A percentile compares a stretch with the other conserved stretches of the same genome.
Evolutionary conservation across 2,113 vertebrate species (phyloP).

Genomic region (Aegithalos caudatus): DNA sequence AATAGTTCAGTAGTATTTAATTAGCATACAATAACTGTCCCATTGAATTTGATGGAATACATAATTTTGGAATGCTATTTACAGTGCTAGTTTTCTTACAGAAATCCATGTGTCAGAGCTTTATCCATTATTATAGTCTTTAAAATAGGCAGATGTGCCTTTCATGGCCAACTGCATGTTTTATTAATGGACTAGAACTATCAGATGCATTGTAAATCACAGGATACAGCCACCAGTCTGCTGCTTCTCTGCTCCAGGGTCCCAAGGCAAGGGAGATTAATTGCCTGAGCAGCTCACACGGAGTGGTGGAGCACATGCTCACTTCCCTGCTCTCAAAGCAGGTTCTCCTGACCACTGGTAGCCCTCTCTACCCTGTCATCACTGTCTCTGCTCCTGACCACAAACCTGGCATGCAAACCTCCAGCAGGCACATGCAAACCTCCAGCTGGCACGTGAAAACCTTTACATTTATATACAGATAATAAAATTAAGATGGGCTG

Average conservation of each 20-base stretch:
- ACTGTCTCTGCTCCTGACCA: neutral
- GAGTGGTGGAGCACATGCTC: neutral
- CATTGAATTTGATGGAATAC: conserved; percentile 46
- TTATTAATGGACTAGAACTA: conserved; percentile 37
- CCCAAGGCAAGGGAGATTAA: neutral
- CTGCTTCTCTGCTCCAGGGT: neutral
- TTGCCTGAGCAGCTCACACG: rapidly evolving
- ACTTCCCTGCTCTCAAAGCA: neutral
- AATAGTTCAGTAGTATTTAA: conserved; percentile 58
- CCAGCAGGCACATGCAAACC: neutral
- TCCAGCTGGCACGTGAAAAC: rapidly evolving
- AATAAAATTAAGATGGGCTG: neutral
- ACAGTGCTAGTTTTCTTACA: conserved; percentile 32
- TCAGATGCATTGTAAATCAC: conserved; percentile 31
- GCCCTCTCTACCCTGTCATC: neutral
- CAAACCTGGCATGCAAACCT: neutral
- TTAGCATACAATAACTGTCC: conserved; percentile 65
- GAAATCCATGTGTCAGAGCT: conserved; percentile 49
- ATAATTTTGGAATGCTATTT: conserved; percentile 57
- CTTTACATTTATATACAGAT: neutral
- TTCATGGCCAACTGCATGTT: conserved; percentile 37
- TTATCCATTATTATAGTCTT: conserved; percentile 27
- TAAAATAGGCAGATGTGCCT: conserved; percentile 44
- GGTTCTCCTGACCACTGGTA: neutral
- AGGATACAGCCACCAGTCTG: neutral